Evolutionary conservation across 2,797 vertebrate genomes (phyloP).

Genomic region (Calcarius lapponicus): DNA sequence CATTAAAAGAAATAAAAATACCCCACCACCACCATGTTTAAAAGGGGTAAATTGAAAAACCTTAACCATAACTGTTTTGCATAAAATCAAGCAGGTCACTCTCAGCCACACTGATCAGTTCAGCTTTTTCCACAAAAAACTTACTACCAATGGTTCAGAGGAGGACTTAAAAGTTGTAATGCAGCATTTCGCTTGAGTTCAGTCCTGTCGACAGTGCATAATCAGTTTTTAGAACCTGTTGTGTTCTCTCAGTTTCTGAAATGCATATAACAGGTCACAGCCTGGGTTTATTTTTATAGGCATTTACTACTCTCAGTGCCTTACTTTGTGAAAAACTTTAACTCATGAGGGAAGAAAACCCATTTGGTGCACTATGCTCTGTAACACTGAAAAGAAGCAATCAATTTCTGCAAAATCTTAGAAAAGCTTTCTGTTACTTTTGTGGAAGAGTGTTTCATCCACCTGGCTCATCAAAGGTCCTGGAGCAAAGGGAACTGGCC

Average conservation of each 20-base stretch:
- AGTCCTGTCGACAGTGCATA: background rate
- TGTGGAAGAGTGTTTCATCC: background rate
- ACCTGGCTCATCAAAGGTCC: background rate
- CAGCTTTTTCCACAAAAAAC: background rate
- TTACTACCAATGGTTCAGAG: background rate
- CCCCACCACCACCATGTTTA: background rate
- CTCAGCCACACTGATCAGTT: background rate
- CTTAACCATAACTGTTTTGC: background rate
- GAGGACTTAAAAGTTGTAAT: background rate
- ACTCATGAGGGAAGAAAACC: background rate
- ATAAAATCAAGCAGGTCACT: background rate
- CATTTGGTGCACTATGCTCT: background rate
- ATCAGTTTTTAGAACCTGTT: background rate
- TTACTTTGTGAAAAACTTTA: background rate
- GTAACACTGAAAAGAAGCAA: background rate
- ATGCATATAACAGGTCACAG: background rate
- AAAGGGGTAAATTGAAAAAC: background rate
- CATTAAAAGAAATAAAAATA: background rate
- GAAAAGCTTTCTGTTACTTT: background rate
- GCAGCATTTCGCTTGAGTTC: background rate
- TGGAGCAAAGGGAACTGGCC: background rate
- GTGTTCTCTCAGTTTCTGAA: background rate
- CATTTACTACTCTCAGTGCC: background rate
- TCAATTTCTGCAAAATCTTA: background rate
- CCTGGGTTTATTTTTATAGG: background rate